Percentiles rank a stretch among this genome's conserved stretches.
Conservation (phyloP, 1,140 invertebrate genomes). For the Melitaea cinxia region DNA sequence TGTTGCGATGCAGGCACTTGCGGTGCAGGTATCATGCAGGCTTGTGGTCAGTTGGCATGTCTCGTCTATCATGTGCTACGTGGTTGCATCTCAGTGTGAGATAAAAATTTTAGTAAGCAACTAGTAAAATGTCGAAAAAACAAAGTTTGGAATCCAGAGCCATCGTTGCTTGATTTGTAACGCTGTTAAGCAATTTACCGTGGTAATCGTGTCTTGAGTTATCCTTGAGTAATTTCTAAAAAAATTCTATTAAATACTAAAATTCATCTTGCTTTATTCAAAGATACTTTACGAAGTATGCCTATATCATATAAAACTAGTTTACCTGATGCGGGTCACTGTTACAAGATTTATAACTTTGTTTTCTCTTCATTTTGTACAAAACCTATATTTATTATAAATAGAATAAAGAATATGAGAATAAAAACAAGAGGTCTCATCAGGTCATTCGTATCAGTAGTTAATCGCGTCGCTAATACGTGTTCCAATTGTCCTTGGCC, state of each 20-base stretch:
- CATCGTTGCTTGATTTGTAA: neutral
- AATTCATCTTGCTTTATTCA: no score
- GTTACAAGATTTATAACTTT: neutral
- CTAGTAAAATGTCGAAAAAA: neutral
- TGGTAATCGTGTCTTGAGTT: neutral
- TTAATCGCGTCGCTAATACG: constrained; percentile 51
- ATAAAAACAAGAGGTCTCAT: constrained; percentile 33
- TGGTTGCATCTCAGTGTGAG: neutral
- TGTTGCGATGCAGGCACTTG: no score
- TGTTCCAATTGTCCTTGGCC: constrained; percentile 58
- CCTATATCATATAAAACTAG: no score
- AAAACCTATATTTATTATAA: no score
- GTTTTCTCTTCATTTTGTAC: no score
- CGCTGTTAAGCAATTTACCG: neutral
- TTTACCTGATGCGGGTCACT: no score
- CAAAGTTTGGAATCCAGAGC: neutral
- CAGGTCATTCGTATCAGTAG: constrained; percentile 43
- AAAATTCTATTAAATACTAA: no score
- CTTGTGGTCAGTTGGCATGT: no score
- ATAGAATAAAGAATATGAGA: neutral
- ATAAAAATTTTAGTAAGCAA: neutral
- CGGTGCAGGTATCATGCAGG: no score
- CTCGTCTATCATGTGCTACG: no score
- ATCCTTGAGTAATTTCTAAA: constrained; percentile 9
- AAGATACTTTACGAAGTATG: no score